Base-by-base conservation (phyloP, 1,140 invertebrate genomes). In the Drosophila hydei region DNA sequence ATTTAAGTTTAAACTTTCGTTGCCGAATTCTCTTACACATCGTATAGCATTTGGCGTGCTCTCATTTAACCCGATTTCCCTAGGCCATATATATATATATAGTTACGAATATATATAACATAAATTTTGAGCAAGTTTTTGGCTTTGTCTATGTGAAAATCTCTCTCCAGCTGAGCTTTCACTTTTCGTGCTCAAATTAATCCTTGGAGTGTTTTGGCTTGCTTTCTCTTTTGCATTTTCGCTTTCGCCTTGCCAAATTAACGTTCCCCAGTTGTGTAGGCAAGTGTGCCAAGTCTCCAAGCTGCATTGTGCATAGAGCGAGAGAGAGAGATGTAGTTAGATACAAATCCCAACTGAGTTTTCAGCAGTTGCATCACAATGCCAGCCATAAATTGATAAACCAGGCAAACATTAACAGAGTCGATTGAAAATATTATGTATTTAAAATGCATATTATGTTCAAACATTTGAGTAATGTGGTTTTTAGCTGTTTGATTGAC, bases 171-270 rank as follows among this genome's bases (percentile, higher is more conserved):
- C 64, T 70, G 74, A 58, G 78, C 64, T 81, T 81, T 81, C 69
- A 81, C 78, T 81, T 81, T 81, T 77, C 55, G 55, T 70, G 73
- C 47, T 77, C 50, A 83, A 83, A 83, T 83, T 77, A 83, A 83
- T 83, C 79, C 79, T 65, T 65, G 23, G 75, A 77, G 67, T 56
- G 58, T 63, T 84, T 42, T 42, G n/a, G 27, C 64, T 30, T 59
- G 43, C 16, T 78, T 56, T 61, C 38, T 7, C 58, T 36, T 38
- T 72, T 52, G 42, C 47, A 56, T 33, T 58, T 33, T 71, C 47
- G 16, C 42, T 43, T 56, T 38, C n/a, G 25, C 61, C 70, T 72
- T 9, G 27, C 63, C 73, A 79, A 85, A 85, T 85, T 85, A 85
- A 79, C 76, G 76, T 77, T 85, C 80, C 80, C 80, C 59, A 84